Base-by-base conservation (phyloP, 2,113 vertebrate species). In the Coryphaenoides rupestris region DNA sequence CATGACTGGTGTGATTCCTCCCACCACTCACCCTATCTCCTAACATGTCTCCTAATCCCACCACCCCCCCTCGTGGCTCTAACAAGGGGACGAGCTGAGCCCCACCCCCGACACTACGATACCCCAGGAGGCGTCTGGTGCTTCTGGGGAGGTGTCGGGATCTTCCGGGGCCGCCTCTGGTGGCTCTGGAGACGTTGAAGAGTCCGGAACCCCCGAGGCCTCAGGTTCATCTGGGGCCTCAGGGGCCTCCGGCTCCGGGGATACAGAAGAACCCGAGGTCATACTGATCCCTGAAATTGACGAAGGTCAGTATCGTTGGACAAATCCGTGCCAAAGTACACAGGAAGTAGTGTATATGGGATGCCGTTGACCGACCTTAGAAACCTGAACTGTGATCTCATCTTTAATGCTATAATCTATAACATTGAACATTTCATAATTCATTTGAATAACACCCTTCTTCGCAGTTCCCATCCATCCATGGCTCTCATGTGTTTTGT, bases 61-160 rank as follows among this genome's bases (percentile, higher is more conserved):
- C n/a, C n/a, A n/a, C n/a, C n/a, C n/a, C n/a, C n/a, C 83, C 65
- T 74, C 68, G 86, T 88, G 86, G 79, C 85, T 86, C 75, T 85
- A 87, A 89, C 85, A 91, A 91, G 90, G 81, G 81, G 87, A 90
- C 72, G 83, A 87, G 82, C 62, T 84, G 71, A 60, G 71, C 59
- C 62, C 79, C 65, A 79, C 61, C 58, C 45, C 66, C 19, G 81
- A 73, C 60, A 73, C 33, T 56, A 62, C 17, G 49, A 79, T 79
- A 58, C 73, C 85, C 13, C 88, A 91, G 70, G 58, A 45, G 28
- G 53, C 21, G 1, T 59, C 58, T 19, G 21, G 28, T 14, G 6
- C 58, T 19, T 60, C 58, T 13, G 58, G 33, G 12, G 50, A 52
- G 23, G 4, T 68, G 56, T 83, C 83, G 16, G 55, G 58, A 62